Percentiles rank a stretch among this genome's conserved stretches.
These are phyloP conservation scores for Cololabis saira DNA, from an alignment of 2,113 vertebrate genomes.

Conservation along the genomic window DNA sequence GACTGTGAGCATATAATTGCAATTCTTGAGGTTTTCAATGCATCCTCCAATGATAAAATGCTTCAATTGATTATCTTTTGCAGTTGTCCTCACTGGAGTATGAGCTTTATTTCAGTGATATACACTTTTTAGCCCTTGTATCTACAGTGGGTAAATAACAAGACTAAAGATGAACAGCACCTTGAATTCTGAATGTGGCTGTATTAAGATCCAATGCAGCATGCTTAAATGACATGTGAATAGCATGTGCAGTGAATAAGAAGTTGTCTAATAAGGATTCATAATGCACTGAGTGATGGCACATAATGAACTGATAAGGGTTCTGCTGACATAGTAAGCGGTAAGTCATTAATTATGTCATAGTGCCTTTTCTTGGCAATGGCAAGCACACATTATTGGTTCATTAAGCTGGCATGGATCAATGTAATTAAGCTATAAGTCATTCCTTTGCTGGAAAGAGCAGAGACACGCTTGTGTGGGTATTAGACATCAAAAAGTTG, in stretches of 20 bases:
- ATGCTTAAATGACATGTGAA: conserved; percentile 46
- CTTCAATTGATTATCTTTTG: conserved; percentile 45
- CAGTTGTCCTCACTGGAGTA: conserved; percentile 16
- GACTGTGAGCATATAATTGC: conserved; percentile 59
- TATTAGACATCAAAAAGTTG: conserved; percentile 28
- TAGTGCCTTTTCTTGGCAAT: conserved; percentile 69
- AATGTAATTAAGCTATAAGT: conserved; percentile 75
- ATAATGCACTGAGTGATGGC: conserved; percentile 67
- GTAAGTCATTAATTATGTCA: conserved; percentile 79
- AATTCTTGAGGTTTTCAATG: conserved; percentile 50
- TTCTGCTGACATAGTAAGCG: conserved; percentile 60
- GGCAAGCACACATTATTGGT: conserved; percentile 71
- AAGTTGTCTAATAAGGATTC: conserved; percentile 55
- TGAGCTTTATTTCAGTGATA: conserved; percentile 7
- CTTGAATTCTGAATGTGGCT: conserved; percentile 18
- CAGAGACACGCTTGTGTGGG: conserved; percentile 24
- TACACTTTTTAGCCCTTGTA: neutral
- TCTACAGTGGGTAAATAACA: conserved; percentile 22
- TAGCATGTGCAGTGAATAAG: conserved; percentile 23
- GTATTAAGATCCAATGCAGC: conserved; percentile 22
- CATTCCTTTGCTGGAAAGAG: conserved; percentile 45
- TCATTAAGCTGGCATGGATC: conserved; percentile 75
- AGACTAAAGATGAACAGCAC: conserved; percentile 15
- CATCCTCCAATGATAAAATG: conserved; percentile 22
- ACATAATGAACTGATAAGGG: conserved; percentile 72